Percentiles rank a stretch among this genome's conserved stretches.
Conservation (phyloP, 2,113 vertebrate species). For the Fukomys damarensis region DNA sequence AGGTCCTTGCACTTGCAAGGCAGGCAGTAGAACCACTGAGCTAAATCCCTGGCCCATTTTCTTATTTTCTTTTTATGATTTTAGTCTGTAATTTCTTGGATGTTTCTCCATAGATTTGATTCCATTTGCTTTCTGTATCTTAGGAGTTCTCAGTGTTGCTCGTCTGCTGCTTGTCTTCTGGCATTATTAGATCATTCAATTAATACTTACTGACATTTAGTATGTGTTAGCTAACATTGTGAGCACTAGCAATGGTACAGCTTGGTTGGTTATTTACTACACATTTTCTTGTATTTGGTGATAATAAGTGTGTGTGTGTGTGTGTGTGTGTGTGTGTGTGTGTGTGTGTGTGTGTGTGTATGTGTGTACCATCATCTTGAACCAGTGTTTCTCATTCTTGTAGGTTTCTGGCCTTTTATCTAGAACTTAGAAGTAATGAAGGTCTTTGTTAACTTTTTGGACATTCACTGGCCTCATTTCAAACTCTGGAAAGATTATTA, state of each 20-base stretch:
- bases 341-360: neutral
- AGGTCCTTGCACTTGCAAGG: too few species aligned
- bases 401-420: neutral
- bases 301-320: neutral
- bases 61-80: neutral
- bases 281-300: neutral
- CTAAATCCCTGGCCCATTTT: too few species aligned
- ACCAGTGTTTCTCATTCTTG: neutral
- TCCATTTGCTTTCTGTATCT: neutral
- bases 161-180: neutral
- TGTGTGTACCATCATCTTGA: neutral
- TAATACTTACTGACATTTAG: neutral
- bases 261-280: neutral
- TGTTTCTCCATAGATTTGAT: neutral
- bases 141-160: neutral
- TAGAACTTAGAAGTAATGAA: neutral
- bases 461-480: neutral
- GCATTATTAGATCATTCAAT: too few species aligned
- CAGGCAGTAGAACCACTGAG: too few species aligned
- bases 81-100: neutral
- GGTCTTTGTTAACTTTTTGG: neutral
- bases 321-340: neutral
- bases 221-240: neutral
- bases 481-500: neutral
- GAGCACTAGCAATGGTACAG: neutral